Evolutionary conservation across 2,888 invertebrate genomes (phyloP).

Genomic region (Vesta saturnalis): DNA sequence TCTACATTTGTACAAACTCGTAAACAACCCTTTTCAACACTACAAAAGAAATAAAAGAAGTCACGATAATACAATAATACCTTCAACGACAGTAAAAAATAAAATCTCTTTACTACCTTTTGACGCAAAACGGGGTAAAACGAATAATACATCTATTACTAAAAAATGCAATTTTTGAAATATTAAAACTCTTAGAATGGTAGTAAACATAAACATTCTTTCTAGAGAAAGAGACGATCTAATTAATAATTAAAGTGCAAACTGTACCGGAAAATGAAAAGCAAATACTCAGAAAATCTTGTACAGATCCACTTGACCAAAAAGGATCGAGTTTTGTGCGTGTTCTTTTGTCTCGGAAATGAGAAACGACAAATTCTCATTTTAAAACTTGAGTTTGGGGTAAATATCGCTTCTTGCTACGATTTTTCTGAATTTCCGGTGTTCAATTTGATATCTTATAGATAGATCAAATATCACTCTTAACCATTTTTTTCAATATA

Average conservation of each 20-base stretch:
- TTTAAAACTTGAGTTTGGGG: conserved; percentile 18
- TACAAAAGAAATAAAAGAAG: not conserved
- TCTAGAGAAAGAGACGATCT: conserved; percentile 20
- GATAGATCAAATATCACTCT: too few relatives aligned
- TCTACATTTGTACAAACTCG: not conserved
- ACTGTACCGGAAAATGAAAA: conserved; percentile 22
- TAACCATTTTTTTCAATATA: too few relatives aligned
- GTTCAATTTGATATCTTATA: too few relatives aligned
- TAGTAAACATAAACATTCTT: conserved; percentile 11
- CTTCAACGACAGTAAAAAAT: not conserved
- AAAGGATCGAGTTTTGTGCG: conserved; percentile 25
- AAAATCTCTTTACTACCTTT: not conserved
- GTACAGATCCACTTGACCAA: conserved; percentile 29
- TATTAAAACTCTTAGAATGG: conserved; percentile 18
- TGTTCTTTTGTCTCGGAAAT: conserved; percentile 25
- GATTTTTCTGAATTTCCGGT: too few relatives aligned
- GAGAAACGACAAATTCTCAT: conserved; percentile 21
- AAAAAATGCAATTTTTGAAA: not conserved
- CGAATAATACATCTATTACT: too few relatives aligned
- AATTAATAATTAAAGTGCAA: conserved; percentile 26
- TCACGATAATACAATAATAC: not conserved
- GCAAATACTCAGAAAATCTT: conserved; percentile 23
- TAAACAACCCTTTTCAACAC: not conserved
- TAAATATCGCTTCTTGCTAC: too few relatives aligned
- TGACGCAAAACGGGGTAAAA: too few relatives aligned